Evolutionary conservation across 2,888 invertebrate species (phyloP), one percentile per base, ranked within the genome.

Genomic region (Macaria liturata): DNA sequence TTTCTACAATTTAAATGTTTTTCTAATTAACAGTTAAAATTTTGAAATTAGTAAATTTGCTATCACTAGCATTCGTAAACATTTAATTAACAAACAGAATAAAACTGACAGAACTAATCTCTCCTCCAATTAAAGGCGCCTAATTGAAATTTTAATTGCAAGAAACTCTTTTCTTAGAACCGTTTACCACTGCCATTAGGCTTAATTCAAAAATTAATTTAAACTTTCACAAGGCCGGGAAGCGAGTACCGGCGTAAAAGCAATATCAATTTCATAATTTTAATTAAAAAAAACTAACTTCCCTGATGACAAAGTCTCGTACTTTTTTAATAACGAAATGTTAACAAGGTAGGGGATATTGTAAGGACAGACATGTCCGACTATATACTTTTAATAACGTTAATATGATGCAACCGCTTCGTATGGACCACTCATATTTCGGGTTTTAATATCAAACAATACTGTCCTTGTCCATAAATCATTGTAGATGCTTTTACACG

Each of bases 251-350:
- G 76, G 77, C 86, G 85, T 84, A 85, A 91, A 90, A 85, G 90
- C 89, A 89, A 91, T 92, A 92, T 92, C 91, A 91, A 92, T 91
- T 91, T 91, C 89, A 91, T 91, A 90, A 91, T 92, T 92, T 92
- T 92, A 91, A 92, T 92, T 92, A 87, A 92, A 92, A 86, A 92
- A 91, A 91, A 90, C 88, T 89, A 86, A 89, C 84, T 88, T 86
- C 83, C 80, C 84, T 87, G 89, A 89, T 91, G 91, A 90, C 89
- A 90, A 89, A 89, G 88, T 86, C 86, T 76, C 85, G 81, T 88
- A 91, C 89, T 91, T 92, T 92, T 92, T 92, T 92, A 92, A 92
- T 91, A 92, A 91, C 86, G 86, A 84, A 89, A 88, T 86, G 86
- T 88, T 90, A 86, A 84, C 84, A 84, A 73, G 64, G 74, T 76